phyloP scores from a whole-genome alignment of 2,113 vertebrate species.

The Chloropsis cyanopogon region DNA sequence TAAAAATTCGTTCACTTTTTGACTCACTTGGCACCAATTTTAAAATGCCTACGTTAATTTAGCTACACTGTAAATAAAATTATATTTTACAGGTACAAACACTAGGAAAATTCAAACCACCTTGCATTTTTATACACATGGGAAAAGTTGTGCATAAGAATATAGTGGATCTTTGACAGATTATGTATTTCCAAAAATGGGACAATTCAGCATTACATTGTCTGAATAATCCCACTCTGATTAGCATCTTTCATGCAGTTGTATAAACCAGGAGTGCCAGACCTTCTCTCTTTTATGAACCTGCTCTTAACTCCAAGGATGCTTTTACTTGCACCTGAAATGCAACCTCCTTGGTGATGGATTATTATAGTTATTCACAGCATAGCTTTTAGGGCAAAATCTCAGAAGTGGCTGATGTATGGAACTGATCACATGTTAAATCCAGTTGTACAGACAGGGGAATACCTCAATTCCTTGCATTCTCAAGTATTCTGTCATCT shows the following conservation, averaged over 20 bases:
- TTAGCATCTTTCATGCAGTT: neutral
- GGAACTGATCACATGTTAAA: neutral
- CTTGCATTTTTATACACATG: neutral
- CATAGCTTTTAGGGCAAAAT: neutral
- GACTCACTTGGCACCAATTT: neutral
- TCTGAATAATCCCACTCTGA: neutral
- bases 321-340: neutral
- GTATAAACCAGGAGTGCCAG: neutral
- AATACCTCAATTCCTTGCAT: neutral
- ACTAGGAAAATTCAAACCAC: neutral
- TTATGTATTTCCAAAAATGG: neutral
- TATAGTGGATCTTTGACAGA: neutral
- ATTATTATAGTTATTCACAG: neutral
- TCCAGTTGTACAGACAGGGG: neutral
- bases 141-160: neutral
- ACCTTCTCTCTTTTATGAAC: neutral
- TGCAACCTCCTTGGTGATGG: neutral
- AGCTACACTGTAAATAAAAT: neutral
- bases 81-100: neutral
- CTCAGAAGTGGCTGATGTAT: neutral
- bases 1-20: neutral
- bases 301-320: neutral
- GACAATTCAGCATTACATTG: neutral
- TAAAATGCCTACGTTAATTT: neutral
- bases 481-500: neutral